phyloP scores from a whole-genome alignment of 2,888 invertebrate species.

The Oscheius sp. region DNA sequence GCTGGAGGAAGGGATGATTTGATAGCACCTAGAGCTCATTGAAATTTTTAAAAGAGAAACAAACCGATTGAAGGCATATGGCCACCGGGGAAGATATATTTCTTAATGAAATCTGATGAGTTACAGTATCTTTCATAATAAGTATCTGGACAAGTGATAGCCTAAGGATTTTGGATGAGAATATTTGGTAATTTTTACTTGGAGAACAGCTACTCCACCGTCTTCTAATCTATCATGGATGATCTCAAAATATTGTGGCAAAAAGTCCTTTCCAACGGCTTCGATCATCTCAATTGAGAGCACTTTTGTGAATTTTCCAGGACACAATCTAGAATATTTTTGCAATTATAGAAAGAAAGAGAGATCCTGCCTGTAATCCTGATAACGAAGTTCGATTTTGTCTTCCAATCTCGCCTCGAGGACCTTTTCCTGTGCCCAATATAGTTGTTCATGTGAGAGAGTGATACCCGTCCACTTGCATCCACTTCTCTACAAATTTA shows the following conservation, averaged over 20 bases:
- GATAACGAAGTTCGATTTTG: conserved; percentile 54
- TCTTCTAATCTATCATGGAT: conserved; percentile 51
- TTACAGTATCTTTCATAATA: conserved; percentile 59
- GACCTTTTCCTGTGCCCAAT: conserved; percentile 50
- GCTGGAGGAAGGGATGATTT: conserved; percentile 33
- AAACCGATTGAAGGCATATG: conserved; percentile 58
- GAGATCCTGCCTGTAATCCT: conserved; percentile 57
- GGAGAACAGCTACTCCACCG: conserved; percentile 59
- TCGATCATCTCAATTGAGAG: conserved; percentile 66
- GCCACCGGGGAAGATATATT: conserved; percentile 67
- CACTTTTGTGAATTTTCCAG: conserved; percentile 51
- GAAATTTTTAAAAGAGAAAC: conserved; percentile 1
- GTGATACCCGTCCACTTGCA: conserved; percentile 66
- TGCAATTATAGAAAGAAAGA: no score
- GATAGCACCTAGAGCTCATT: conserved; percentile 36
- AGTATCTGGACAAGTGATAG: conserved; percentile 60
- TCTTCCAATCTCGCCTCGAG: conserved; percentile 50
- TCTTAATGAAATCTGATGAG: conserved; percentile 64
- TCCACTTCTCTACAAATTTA: conserved; percentile 30
- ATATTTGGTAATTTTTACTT: conserved; percentile 34
- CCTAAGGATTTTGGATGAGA: conserved; percentile 40
- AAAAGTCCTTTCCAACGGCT: conserved; percentile 62
- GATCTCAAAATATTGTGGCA: conserved; percentile 59
- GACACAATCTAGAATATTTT: conserved; percentile 54
- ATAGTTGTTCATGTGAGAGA: conserved; percentile 61